These are phyloP conservation scores for Tadarida brasiliensis DNA, from an alignment of 2,797 vertebrate genomes.

Conservation along the genomic window DNA sequence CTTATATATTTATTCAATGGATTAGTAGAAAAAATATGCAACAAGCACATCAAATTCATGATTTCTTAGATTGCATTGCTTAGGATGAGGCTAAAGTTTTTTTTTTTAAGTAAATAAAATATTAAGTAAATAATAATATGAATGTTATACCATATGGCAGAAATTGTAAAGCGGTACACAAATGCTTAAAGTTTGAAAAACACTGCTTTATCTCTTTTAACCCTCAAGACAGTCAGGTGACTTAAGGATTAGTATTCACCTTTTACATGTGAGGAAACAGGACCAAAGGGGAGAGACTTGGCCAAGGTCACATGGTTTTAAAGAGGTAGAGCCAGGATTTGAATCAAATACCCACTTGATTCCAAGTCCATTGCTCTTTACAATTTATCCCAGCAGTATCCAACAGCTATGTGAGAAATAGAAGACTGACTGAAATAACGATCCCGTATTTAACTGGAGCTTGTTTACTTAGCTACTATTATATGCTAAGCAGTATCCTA, in stretches of 20 bases:
- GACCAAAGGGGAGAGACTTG: not conserved
- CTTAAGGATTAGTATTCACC: not conserved
- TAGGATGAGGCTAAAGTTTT: conserved; percentile 13
- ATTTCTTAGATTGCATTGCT: not conserved
- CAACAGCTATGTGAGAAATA: not conserved
- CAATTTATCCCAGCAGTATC: not conserved
- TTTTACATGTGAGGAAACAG: not conserved
- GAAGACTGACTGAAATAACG: not conserved
- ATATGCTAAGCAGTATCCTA: not conserved
- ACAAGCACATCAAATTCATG: not conserved
- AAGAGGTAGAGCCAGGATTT: not conserved
- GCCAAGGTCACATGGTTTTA: not conserved
- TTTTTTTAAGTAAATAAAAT: not conserved
- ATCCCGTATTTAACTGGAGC: not conserved
- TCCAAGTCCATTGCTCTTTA: not conserved
- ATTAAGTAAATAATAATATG: not conserved
- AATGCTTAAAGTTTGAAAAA: not conserved
- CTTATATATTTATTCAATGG: not conserved
- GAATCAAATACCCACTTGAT: not conserved
- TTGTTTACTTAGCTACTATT: conserved; percentile 2
- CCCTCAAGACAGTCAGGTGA: not conserved
- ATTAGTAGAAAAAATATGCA: not conserved
- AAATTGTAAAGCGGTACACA: not conserved
- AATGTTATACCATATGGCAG: not conserved
- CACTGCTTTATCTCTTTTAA: not conserved